Conservation (phyloP, 2,888 invertebrate species). For the Blastobasis adustella region DNA sequence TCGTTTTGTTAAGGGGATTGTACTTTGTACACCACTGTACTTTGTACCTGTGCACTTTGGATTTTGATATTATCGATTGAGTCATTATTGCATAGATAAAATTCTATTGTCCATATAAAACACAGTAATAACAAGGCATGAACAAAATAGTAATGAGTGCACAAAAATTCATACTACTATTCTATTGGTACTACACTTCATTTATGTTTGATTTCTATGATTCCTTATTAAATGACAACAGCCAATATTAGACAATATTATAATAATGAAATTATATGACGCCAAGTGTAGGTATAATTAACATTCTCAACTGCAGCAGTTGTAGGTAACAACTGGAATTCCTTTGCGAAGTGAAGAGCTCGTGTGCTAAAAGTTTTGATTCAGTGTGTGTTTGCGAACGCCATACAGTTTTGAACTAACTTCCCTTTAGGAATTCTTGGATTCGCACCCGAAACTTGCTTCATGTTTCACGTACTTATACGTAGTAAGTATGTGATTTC, state of each 20-base stretch:
- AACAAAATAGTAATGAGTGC: too few relatives aligned
- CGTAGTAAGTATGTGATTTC: too few relatives aligned
- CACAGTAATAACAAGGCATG: neutral
- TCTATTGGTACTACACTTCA: too few relatives aligned
- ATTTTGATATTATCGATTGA: neutral
- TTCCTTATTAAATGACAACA: neutral
- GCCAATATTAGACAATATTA: too few relatives aligned
- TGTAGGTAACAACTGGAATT: neutral
- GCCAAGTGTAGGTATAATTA: too few relatives aligned
- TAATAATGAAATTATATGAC: too few relatives aligned
- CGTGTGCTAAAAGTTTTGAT: neutral
- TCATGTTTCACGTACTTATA: too few relatives aligned
- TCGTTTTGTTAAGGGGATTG: neutral
- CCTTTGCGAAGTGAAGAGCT: neutral
- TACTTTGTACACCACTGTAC: neutral
- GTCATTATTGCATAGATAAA: neutral
- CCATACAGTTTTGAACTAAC: too few relatives aligned
- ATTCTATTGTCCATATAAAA: neutral
- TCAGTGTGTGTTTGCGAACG: neutral
- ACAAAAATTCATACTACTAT: too few relatives aligned
- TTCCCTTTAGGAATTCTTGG: too few relatives aligned
- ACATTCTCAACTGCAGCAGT: too few relatives aligned
- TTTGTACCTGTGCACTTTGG: neutral
- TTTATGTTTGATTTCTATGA: neutral
- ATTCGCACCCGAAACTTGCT: too few relatives aligned